Conservation (phyloP, 2,797 vertebrate genomes). For the Dendrocincla fuliginosa region DNA sequence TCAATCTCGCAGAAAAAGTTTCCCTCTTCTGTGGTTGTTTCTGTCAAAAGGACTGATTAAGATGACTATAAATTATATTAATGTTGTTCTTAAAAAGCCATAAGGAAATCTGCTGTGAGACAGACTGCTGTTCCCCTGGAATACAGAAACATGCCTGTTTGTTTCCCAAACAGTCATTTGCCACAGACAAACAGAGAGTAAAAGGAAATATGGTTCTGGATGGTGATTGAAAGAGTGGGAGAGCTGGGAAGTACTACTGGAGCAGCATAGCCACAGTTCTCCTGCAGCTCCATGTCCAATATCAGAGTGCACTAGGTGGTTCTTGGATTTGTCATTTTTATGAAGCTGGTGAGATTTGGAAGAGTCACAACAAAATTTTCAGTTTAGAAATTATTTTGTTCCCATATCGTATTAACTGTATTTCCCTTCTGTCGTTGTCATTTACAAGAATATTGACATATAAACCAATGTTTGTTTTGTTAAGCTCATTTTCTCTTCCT, state of each 20-base stretch:
- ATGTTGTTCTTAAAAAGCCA: slow-evolving; percentile 35
- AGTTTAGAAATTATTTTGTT: not conserved
- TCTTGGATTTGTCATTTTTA: not conserved
- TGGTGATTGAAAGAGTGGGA: not conserved
- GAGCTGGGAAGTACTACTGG: not conserved
- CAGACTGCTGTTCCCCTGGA: not conserved
- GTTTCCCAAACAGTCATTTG: not conserved
- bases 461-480: slow-evolving; percentile 26
- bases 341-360: not conserved
- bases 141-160: not conserved
- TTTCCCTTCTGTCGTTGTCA: slow-evolving; percentile 26
- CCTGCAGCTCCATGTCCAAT: accelerated
- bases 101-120: slow-evolving; percentile 21
- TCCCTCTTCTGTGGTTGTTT: not conserved
- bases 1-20: not conserved
- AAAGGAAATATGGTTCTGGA: not conserved
- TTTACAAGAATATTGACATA: slow-evolving; percentile 43
- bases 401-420: not conserved
- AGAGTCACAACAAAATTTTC: not conserved
- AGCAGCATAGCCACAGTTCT: not conserved
- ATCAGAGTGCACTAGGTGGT: accelerated
- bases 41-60: slow-evolving; percentile 16
- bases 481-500: slow-evolving; percentile 48
- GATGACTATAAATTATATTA: slow-evolving; percentile 11
- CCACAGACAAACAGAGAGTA: not conserved